Percentiles rank a stretch among this genome's conserved stretches.
These are phyloP conservation scores for Mesoclemmys tuberculata DNA, from an alignment of 2,113 vertebrate genomes.

Conservation along the genomic window DNA sequence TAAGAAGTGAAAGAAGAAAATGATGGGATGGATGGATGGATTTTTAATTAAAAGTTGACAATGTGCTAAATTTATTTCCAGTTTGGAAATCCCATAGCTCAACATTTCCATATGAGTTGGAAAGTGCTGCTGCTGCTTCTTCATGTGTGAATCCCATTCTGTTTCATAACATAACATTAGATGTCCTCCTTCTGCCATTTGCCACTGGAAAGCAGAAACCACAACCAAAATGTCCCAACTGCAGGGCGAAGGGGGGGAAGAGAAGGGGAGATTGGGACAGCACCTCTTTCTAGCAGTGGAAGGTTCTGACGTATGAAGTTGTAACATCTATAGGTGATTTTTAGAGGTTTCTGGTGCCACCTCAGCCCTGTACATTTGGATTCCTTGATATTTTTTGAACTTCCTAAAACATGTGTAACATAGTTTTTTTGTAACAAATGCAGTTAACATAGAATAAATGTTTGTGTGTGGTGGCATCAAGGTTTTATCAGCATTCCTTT, in stretches of 20 bases:
- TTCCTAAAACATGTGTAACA: background rate
- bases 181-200: background rate
- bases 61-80: background rate
- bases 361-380: background rate
- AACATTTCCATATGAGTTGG: background rate
- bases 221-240: background rate
- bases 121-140: background rate
- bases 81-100: background rate
- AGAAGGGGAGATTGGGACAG: too few relatives aligned
- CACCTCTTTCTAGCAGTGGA: background rate
- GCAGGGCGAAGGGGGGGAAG: background rate
- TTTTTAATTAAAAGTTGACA: background rate
- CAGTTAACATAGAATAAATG: background rate
- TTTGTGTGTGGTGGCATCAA: background rate
- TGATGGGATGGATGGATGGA: background rate
- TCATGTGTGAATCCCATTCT: background rate
- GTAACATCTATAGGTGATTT: background rate
- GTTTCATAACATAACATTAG: background rate
- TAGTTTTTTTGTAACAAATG: background rate
- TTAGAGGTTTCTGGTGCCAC: background rate
- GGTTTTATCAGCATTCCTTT: background rate
- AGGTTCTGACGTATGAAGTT: background rate
- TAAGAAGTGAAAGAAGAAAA: background rate
- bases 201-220: background rate
- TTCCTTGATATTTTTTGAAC: background rate